phyloP scores from a whole-genome alignment of 2,113 vertebrate genomes.

The Coptodon bakossiorum region DNA sequence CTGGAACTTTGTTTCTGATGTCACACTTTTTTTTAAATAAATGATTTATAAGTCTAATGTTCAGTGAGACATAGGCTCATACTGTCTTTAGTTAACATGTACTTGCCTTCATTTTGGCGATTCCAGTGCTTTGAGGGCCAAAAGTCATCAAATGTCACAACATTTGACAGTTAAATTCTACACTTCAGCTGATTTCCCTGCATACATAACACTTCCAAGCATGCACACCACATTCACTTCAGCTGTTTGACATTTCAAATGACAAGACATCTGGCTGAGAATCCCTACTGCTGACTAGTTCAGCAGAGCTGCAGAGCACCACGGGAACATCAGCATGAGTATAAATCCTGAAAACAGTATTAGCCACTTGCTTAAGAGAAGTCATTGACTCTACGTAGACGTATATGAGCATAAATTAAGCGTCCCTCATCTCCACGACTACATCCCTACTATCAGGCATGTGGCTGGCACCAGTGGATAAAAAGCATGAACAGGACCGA shows the following conservation, averaged over 20 bases:
- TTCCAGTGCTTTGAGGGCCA: not conserved
- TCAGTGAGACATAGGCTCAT: not conserved
- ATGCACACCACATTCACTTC: not conserved
- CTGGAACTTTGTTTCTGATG: not conserved
- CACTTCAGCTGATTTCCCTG: accelerated
- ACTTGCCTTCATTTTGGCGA: accelerated
- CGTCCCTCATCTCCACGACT: not conserved
- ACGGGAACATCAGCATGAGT: not conserved
- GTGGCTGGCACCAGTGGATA: accelerated
- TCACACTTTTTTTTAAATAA: not conserved
- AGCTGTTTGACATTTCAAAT: not conserved
- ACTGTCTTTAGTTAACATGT: not conserved
- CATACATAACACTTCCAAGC: not conserved
- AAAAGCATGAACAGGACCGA: not conserved
- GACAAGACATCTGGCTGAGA: not conserved
- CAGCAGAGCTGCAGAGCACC: not conserved
- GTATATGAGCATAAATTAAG: not conserved
- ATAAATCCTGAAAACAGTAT: not conserved
- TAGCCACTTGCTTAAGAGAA: not conserved
- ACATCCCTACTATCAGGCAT: not conserved
- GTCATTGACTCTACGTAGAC: not conserved
- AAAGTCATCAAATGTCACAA: accelerated
- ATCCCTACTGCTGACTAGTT: accelerated
- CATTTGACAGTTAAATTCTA: not conserved
- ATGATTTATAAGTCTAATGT: not conserved